Evolutionary conservation across 2,888 invertebrate genomes (phyloP).

Genomic region (Ectemnius lituratus): DNA sequence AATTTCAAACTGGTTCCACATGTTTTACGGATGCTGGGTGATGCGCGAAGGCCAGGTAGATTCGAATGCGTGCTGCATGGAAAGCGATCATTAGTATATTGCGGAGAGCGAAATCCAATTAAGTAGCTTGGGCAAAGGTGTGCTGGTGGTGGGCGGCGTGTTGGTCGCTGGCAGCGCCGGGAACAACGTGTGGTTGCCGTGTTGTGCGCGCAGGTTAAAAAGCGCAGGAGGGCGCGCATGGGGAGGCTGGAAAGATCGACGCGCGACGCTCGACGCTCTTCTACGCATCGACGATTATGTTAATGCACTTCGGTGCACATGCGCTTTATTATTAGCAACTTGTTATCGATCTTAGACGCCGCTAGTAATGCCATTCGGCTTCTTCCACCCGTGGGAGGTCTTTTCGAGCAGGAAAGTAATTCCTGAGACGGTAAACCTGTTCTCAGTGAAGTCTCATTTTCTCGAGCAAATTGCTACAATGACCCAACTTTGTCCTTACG

Average conservation of each 20-base stretch:
- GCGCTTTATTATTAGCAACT: slow-evolving; percentile 54
- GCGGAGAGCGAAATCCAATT: slow-evolving; percentile 59
- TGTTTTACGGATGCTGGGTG: too few species aligned
- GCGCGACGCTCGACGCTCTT: slow-evolving; percentile 29
- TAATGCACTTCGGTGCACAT: slow-evolving; percentile 53
- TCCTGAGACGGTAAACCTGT: too few species aligned
- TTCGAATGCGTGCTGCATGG: too few species aligned
- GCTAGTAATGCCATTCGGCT: slow-evolving; percentile 50
- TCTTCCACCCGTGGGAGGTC: slow-evolving; percentile 23
- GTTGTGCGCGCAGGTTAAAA: too few species aligned
- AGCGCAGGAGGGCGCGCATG: background rate
- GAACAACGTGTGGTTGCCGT: too few species aligned
- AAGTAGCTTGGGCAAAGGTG: slow-evolving; percentile 56
- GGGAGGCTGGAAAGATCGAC: slow-evolving; percentile 11
- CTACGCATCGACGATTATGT: slow-evolving; percentile 51
- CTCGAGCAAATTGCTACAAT: background rate
- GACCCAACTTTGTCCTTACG: too few species aligned
- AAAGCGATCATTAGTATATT: slow-evolving; percentile 62
- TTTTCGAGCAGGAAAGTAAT: background rate
- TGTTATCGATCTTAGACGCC: slow-evolving; percentile 58
- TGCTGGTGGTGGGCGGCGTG: too few species aligned
- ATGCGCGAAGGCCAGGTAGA: too few species aligned
- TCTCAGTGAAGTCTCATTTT: too few species aligned
- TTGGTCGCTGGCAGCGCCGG: too few species aligned
- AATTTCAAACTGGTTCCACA: too few species aligned